Evolutionary conservation across 92 coral and sea anemone species (phyloP), one percentile per base, ranked within the genome.

Genomic region (Micromussa lordhowensis): DNA sequence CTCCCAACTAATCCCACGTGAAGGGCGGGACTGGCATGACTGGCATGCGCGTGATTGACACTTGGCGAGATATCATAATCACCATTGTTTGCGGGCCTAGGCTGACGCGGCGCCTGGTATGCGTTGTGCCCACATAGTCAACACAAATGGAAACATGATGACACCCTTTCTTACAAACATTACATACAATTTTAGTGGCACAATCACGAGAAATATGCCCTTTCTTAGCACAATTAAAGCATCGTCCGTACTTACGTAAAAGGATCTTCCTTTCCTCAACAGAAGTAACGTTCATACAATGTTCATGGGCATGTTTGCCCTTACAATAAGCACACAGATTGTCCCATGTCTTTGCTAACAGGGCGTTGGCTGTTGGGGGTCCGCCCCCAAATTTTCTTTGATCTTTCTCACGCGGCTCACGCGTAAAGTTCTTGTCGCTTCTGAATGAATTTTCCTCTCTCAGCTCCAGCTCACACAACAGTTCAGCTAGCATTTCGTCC

Each of bases 181-280:
- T 68, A 80, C 91, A 87, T 19, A 28, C 64, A 51, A 21, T 5
- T 24, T 66, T 38, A 34, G 84, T 76, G 17, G 40, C 48, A 87
- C 91, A 87, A 59, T 87, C 73, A 18, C 74, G 74, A 18, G 77
- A 68, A 26, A 32, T 2, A 58, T 88, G 92, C 19, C 92, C 92
- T 84, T 83, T 89, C 18, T 32, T 44, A 4, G 68, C 68, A 83
- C 92, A 89, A 13, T 34, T 89, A 77, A 74, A 89, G 74, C 92
- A 89, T 75, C 92, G 35, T 76, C 59, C 74, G 68, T 49, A 88
- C 83, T 82, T 89, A 83, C 83, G 84, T 83, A 89, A 74, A 17
- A 89, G 36, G n/a, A 28, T 38, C 48, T 22, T 54, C 2, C 92
- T 57, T 32, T 75, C 83, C 32, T 83, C 78, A 12, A 57, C 85